A percentile compares a stretch with the other conserved stretches of the same genome.
Evolutionary conservation across 2,888 invertebrate species (phyloP).

Genomic region (Leucophora obtusa): DNA sequence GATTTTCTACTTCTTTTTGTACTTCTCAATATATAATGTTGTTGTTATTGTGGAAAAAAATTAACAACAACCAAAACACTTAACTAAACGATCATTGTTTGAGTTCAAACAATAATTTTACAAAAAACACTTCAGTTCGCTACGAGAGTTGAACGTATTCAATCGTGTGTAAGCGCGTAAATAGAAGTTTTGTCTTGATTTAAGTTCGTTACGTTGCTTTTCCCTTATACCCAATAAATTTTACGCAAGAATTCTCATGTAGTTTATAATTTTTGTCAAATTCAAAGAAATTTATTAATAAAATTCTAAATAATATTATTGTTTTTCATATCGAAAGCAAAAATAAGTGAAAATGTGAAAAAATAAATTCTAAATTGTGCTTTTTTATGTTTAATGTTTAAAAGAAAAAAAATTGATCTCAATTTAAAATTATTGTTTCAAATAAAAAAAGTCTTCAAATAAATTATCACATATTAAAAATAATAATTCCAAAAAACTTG

Average conservation of each 20-base stretch:
- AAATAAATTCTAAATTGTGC: conserved; percentile 24
- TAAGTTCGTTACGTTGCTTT: conserved; percentile 32
- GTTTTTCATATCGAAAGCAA: conserved; percentile 5
- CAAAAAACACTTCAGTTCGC: conserved; percentile 70
- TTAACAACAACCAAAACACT: conserved; percentile 6
- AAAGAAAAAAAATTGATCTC: conserved; percentile 33
- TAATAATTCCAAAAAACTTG: background rate
- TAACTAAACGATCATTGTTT: conserved; percentile 57
- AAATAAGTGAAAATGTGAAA: conserved; percentile 58
- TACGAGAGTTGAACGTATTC: conserved; percentile 73
- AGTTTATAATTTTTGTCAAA: conserved; percentile 8
- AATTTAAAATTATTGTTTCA: conserved; percentile 6
- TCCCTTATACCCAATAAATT: conserved; percentile 25
- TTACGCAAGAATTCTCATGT: conserved; percentile 24
- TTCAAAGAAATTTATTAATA: conserved; percentile 12
- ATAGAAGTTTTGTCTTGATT: conserved; percentile 32
- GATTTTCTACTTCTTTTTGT: conserved; percentile 29
- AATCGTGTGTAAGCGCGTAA: conserved; percentile 65
- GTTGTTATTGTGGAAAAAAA: conserved; percentile 28
- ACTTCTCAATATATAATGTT: conserved; percentile 12
- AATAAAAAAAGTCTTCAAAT: background rate
- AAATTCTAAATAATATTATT: background rate
- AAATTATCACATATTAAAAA: background rate
- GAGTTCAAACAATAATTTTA: conserved; percentile 45
- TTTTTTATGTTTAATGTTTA: conserved; percentile 2